Conservation (phyloP, 2,797 vertebrate genomes). For the Chanos chanos region DNA sequence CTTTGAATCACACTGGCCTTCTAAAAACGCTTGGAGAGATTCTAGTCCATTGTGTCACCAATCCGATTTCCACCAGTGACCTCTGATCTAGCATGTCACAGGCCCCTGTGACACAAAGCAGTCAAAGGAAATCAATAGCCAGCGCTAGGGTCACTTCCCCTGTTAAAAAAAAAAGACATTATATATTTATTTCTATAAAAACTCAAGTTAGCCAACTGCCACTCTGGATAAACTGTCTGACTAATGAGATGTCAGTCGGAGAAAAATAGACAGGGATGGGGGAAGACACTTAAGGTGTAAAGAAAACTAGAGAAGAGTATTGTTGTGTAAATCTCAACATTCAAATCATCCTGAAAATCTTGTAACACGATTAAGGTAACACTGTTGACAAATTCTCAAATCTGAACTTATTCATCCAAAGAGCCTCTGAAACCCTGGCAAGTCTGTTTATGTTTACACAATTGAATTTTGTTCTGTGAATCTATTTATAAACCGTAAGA, state of each 20-base stretch:
- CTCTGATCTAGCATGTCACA: conserved; percentile 76
- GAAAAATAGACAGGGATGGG: not conserved
- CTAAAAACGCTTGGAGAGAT: conserved; percentile 53
- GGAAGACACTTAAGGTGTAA: too few species aligned
- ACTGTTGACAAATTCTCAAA: not conserved
- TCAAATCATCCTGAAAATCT: not conserved
- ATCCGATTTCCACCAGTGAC: conserved; percentile 80
- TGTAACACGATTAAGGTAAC: too few species aligned
- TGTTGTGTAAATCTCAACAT: not conserved
- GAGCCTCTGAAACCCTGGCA: too few species aligned
- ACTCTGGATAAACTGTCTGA: conserved; percentile 70
- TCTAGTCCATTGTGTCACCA: conserved; percentile 53
- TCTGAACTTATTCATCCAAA: not conserved
- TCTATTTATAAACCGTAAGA: too few species aligned
- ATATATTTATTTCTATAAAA: conserved; percentile 69
- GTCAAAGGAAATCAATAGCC: conserved; percentile 81
- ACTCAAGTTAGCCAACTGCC: conserved; percentile 80
- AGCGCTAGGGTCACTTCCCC: conserved; percentile 79
- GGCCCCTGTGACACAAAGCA: conserved; percentile 69
- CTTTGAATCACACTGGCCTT: conserved; percentile 63
- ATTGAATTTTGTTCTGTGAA: too few species aligned
- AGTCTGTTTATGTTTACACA: too few species aligned
- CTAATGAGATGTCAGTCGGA: conserved; percentile 39
- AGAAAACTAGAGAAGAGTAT: not conserved
- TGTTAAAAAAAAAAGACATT: conserved; percentile 66